A percentile compares a stretch with the other conserved stretches of the same genome.
These are phyloP conservation scores for Xylota segnis DNA, from an alignment of 2,888 invertebrate species.

Conservation along the genomic window DNA sequence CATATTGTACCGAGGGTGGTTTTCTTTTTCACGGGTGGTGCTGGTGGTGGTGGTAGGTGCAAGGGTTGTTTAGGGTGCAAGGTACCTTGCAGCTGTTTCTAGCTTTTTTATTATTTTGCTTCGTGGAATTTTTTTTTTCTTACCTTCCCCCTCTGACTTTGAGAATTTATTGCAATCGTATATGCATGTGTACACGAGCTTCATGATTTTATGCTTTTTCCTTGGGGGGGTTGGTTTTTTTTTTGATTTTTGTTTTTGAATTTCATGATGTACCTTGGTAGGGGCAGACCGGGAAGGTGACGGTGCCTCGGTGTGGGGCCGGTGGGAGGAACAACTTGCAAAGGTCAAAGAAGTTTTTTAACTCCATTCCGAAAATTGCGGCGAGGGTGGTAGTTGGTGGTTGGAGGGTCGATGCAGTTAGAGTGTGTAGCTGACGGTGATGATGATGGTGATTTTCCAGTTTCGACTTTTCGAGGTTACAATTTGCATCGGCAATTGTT, in stretches of 20 bases:
- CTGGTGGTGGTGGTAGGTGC: conserved; percentile 8
- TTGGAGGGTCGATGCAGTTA: conserved; percentile 2
- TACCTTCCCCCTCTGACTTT: conserved; percentile 49
- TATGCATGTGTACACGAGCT: conserved; percentile 67
- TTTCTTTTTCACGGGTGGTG: not conserved
- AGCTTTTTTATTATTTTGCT: conserved; percentile 21
- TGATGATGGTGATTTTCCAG: conserved; percentile 53
- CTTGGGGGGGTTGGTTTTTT: conserved; percentile 18
- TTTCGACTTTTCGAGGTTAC: conserved; percentile 46
- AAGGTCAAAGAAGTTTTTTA: conserved; percentile 67
- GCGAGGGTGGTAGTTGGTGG: conserved; percentile 23
- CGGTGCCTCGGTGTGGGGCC: not conserved
- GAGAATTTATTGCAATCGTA: conserved; percentile 67
- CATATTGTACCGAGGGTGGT: conserved; percentile 19
- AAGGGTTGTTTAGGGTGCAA: conserved; percentile 45
- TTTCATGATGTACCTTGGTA: not conserved
- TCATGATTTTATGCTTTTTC: conserved; percentile 66
- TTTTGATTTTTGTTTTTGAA: conserved; percentile 1
- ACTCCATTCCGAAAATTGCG: conserved; percentile 45
- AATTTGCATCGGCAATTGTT: conserved; percentile 45
- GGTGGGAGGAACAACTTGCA: conserved; percentile 4
- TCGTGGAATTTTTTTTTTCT: conserved; percentile 15
- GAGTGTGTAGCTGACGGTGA: conserved; percentile 25
- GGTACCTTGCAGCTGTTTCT: conserved; percentile 48
- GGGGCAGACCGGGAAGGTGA: not conserved